A percentile compares a stretch with the other conserved stretches of the same genome.
Evolutionary conservation across 2,888 invertebrate genomes (phyloP).

Genomic region (Papilio protenor): DNA sequence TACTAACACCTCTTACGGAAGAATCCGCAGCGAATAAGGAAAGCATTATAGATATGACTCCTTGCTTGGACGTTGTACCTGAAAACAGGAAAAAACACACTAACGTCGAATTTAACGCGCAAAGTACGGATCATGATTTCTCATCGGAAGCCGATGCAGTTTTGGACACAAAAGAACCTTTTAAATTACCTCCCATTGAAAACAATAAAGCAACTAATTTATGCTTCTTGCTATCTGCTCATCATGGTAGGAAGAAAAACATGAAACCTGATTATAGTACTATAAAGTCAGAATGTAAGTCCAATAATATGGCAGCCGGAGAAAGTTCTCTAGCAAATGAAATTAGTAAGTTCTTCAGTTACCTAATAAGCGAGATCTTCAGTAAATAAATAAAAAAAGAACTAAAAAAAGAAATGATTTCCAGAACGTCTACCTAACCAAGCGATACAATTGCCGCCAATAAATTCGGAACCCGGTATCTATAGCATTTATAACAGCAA

Average conservation of each 20-base stretch:
- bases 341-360: constrained; percentile 57
- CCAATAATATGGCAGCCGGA: constrained; percentile 67
- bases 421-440: constrained; percentile 50
- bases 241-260: constrained; percentile 50
- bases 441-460: constrained; percentile 65
- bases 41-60: constrained; percentile 61
- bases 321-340: constrained; percentile 64
- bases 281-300: constrained; percentile 62
- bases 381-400: constrained; percentile 6
- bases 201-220: constrained; percentile 60
- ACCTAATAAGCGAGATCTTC: constrained; percentile 12
- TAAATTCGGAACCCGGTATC: constrained; percentile 59
- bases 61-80: constrained; percentile 48
- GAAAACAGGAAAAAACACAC: constrained; percentile 46
- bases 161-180: constrained; percentile 49
- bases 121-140: constrained; percentile 60
- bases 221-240: constrained; percentile 63
- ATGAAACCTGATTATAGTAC: constrained; percentile 52
- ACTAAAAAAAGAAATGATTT: constrained; percentile 5
- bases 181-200: constrained; percentile 73
- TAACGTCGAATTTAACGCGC: constrained; percentile 59
- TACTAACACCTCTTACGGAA: constrained; percentile 73
- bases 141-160: constrained; percentile 53
- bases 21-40: constrained; percentile 66
- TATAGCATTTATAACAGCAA: constrained; percentile 48